phyloP scores from a whole-genome alignment of 2,113 vertebrate genomes.

The Ascaphus truei region DNA sequence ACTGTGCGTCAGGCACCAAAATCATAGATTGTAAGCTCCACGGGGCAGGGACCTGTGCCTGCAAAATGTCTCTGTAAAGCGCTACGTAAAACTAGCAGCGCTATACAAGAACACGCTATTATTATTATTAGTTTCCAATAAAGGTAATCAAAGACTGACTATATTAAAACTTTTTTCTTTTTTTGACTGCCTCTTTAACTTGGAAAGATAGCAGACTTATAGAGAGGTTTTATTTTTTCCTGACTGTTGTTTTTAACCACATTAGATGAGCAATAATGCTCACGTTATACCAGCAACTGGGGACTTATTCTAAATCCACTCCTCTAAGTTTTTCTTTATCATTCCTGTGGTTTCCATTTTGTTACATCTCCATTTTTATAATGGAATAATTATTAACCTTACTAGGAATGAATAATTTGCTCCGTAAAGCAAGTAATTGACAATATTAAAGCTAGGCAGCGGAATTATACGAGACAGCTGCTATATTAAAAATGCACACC shows the following conservation, averaged over 20 bases:
- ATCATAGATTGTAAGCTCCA: too few relatives aligned
- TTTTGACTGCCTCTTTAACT: too few relatives aligned
- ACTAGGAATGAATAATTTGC: conserved; percentile 64
- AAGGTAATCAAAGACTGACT: too few relatives aligned
- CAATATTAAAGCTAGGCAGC: conserved; percentile 17
- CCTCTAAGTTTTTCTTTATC: conserved; percentile 47
- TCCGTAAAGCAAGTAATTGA: conserved; percentile 48
- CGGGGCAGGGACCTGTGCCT: too few relatives aligned
- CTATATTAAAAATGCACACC: conserved; percentile 6
- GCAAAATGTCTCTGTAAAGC: too few relatives aligned
- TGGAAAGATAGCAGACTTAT: conserved; percentile 40
- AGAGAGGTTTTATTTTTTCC: conserved; percentile 58
- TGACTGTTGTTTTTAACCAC: conserved; percentile 56
- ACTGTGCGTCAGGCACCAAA: too few relatives aligned
- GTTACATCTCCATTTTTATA: conserved; percentile 66
- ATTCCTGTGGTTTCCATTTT: conserved; percentile 62
- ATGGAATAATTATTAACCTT: conserved; percentile 65
- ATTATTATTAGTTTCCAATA: too few relatives aligned
- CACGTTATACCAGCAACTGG: conserved; percentile 52
- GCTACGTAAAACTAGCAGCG: too few relatives aligned
- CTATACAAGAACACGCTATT: too few relatives aligned
- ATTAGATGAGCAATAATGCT: conserved; percentile 50
- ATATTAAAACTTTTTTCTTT: too few relatives aligned
- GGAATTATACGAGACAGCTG: conserved; percentile 16
- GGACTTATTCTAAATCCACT: conserved; percentile 29